These are phyloP conservation scores for Hemicrepidius hirtus DNA, from an alignment of 2,888 invertebrate genomes.

Conservation along the genomic window DNA sequence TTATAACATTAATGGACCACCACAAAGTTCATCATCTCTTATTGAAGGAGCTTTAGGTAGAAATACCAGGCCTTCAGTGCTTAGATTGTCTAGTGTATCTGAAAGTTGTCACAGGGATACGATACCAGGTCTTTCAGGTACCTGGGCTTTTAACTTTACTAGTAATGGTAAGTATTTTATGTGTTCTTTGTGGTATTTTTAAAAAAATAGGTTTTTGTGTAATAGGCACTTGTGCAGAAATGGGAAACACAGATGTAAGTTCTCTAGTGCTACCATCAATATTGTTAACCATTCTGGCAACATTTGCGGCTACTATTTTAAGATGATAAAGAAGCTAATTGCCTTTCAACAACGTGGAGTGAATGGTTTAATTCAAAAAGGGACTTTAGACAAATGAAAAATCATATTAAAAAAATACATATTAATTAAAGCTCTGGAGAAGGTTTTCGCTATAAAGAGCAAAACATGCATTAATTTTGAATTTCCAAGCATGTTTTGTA, in stretches of 20 bases:
- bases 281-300: constrained; percentile 25
- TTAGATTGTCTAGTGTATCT: constrained; percentile 74
- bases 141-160: constrained; percentile 81
- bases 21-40: constrained; percentile 37
- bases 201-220: neutral
- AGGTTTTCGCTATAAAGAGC: constrained; percentile 30
- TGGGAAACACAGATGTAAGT: constrained; percentile 40
- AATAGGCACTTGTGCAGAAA: constrained; percentile 56
- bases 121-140: constrained; percentile 74
- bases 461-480: constrained; percentile 3
- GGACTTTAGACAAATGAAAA: constrained; percentile 46
- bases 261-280: constrained; percentile 34
- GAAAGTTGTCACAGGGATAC: constrained; percentile 77
- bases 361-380: constrained; percentile 29
- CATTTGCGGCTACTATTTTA: constrained; percentile 21
- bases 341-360: neutral
- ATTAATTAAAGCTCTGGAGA: constrained; percentile 40
- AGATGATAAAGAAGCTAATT: constrained; percentile 45
- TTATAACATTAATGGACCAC: constrained; percentile 71
- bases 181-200: neutral
- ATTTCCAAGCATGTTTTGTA: constrained; percentile 5
- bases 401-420: constrained; percentile 44
- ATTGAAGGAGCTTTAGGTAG: constrained; percentile 49
- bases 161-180: constrained; percentile 75
- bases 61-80: constrained; percentile 63